Base-by-base conservation (phyloP, 2,888 invertebrate genomes). In the Apamea epomidion region DNA sequence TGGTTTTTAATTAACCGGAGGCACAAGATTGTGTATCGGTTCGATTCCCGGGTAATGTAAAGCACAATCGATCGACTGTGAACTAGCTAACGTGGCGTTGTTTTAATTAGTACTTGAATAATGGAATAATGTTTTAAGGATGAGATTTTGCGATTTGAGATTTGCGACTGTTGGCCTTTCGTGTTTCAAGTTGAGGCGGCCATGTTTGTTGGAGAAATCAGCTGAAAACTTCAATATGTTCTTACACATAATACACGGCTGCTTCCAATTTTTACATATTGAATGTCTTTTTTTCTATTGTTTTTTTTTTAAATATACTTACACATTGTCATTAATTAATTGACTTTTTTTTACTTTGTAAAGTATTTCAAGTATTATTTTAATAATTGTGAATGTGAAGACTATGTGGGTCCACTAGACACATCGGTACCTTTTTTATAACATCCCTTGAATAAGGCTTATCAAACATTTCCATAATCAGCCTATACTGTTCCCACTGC, bases 21-120 rank as follows among this genome's bases (percentile, higher is more conserved):
- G 79, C 83, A 76, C 65, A 81, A 90, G 89, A 90, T 89, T 79
- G 90, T 85, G 78, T 87, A 84, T 87, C 82, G 68, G 86, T 85
- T 86, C 86, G 86, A 87, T 88, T 86, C 88, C 88, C 82, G 79
- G 69, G 72, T 82, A 88, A 82, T 88, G 85, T 85, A 88, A 85
- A 86, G 67, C 77, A 86, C 83, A 89, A 84, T 90, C 87, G 90
- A 86, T 85, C 78, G 84, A 68, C 58, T 77, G 18, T 64, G 73
- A 81, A 83, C 74, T 82, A 80, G 80, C 68, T 80, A 72, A 77
- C 80, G 64, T 79, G 58, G 88, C 75, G 84, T 83, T 88, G 89
- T 89, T 90, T 90, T 89, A 89, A 89, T 89, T 89, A 88, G 86
- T 85, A 79, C 60, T 54, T 62, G 87, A 87, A 87, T 87, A 88